Percentiles rank a stretch among this genome's conserved stretches.
phyloP scores from a whole-genome alignment of 2,888 invertebrate species.

The Calephelis perditalis region DNA sequence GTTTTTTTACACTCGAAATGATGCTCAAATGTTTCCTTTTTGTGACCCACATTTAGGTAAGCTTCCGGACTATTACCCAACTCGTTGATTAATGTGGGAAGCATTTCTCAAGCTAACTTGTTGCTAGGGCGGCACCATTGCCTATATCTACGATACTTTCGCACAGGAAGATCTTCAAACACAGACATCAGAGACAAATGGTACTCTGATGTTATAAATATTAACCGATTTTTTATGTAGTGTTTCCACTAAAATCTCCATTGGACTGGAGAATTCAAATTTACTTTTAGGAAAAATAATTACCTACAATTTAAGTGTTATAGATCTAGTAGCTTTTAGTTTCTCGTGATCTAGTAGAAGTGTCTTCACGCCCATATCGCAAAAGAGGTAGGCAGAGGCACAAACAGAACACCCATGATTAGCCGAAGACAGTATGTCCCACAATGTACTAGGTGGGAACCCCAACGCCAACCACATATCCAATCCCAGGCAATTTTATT shows the following conservation, averaged over 20 bases:
- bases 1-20: constrained; percentile 24
- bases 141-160: constrained; percentile 35
- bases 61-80: constrained; percentile 41
- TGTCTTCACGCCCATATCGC: too few relatives aligned
- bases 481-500: too few relatives aligned
- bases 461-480: too few relatives aligned
- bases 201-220: constrained; percentile 49
- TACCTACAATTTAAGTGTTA: too few relatives aligned
- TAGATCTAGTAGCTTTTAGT: too few relatives aligned
- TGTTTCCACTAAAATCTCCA: constrained; percentile 17
- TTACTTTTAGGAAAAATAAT: too few relatives aligned
- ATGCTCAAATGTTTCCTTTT: constrained; percentile 23
- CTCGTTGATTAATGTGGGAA: constrained; percentile 57
- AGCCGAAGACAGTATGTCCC: too few relatives aligned
- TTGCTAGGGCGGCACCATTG: constrained; percentile 37
- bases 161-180: constrained; percentile 30
- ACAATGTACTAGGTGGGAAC: too few relatives aligned
- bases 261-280: too few relatives aligned
- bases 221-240: constrained; percentile 33
- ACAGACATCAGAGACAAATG: constrained; percentile 36
- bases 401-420: too few relatives aligned
- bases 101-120: constrained; percentile 33
- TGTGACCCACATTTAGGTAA: constrained; percentile 32
- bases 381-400: too few relatives aligned
- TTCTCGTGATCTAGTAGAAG: too few relatives aligned